These are phyloP conservation scores for Drosophila maculinotata DNA, from an alignment of 2,888 invertebrate species.

Conservation along the genomic window DNA sequence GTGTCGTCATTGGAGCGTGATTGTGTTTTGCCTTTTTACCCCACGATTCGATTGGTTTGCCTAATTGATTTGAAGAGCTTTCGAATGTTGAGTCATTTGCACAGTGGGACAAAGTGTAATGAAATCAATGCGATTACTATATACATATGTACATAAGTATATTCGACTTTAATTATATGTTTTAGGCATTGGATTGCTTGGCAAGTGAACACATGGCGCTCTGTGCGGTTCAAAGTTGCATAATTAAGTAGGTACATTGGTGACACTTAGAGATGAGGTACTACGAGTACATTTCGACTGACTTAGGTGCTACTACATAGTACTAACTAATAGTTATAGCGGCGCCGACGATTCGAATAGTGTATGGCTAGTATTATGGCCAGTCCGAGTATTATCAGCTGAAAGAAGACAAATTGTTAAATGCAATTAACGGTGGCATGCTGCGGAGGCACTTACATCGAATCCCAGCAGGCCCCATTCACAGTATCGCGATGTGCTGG, in stretches of 20 bases:
- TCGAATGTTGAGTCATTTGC: conserved; percentile 18
- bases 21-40: conserved; percentile 28
- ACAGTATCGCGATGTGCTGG: conserved; percentile 53
- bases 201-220: conserved; percentile 56
- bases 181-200: conserved; percentile 63
- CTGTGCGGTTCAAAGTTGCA: conserved; percentile 26
- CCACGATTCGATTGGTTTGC: conserved; percentile 36
- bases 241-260: conserved; percentile 62
- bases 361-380: conserved; percentile 77
- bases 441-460: conserved; percentile 60
- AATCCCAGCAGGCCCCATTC: conserved; percentile 78
- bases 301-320: conserved; percentile 20
- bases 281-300: conserved; percentile 28
- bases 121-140: background rate
- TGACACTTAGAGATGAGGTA: conserved; percentile 59
- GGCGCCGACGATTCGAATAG: conserved; percentile 77
- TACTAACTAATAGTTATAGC: conserved; percentile 72
- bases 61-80: conserved; percentile 67
- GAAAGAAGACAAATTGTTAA: conserved; percentile 18
- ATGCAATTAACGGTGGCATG: background rate
- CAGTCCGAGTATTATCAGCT: conserved; percentile 71
- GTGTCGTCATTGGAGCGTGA: conserved; percentile 44
- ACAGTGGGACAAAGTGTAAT: conserved; percentile 27
- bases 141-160: conserved; percentile 15
- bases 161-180: conserved; percentile 44